Base-by-base conservation (phyloP, 2,797 vertebrate species). In the Leucoraja ocellata region DNA sequence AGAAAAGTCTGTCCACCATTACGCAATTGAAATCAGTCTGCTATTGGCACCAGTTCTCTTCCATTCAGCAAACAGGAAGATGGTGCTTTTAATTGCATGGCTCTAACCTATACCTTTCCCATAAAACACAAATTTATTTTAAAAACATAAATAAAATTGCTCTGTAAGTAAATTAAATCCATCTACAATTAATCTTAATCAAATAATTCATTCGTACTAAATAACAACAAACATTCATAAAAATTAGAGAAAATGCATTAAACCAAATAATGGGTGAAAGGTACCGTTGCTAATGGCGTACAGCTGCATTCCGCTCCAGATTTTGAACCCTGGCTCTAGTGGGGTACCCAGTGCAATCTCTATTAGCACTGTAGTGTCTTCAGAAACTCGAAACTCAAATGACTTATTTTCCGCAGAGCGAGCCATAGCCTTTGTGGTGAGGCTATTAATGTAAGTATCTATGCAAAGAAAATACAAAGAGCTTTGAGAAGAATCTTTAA, bases 301-400 rank as follows among this genome's bases (percentile, higher is more conserved):
- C 93, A 97, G 97, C 95, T 97, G 96, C 97, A 97, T 96, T 94
- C 96, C 97, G 94, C 94, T 96, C 97, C 96, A 97, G 93, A 97
- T 95, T 68, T 94, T 94, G 21, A 95, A 94, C 78, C 97, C 97
- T 39, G 95, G 94, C 94, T 97, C 97, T 94, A 96, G 95, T 2
- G 95, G 94, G 54, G 96, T 95, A 61, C 97, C 97, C 77, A 97
- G 95, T 0, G 96, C 96, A 93, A 97, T 94, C 21, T 97, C 97
- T 76, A 97, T 93, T 94, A 97, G 95, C 84, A 94, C 95, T 93
- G 94, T 94, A 94, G 94, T 96, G 46, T 97, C 97, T 83, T 97
- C 96, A 71, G 94, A 96, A 83, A 97, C 93, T 80, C 90, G 95
- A 93, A 97, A 95, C 93, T 97, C 96, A 23, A 96, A 94, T 93